A percentile compares a stretch with the other conserved stretches of the same genome.
Evolutionary conservation across 2,113 vertebrate genomes (phyloP).

Genomic region (Muntiacus reevesi): DNA sequence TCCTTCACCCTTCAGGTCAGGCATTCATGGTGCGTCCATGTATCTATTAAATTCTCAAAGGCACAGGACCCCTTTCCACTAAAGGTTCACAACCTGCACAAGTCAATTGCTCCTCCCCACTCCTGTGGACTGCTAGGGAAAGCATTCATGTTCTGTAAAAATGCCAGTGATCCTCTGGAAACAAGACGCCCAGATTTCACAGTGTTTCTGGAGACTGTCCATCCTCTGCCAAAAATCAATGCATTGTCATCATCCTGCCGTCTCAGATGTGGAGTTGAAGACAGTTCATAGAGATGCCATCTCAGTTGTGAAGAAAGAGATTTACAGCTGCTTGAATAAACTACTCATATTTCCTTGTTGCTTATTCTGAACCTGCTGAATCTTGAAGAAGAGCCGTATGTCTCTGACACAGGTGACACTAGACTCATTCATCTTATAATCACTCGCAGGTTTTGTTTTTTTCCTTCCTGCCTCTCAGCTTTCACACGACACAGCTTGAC

Average conservation of each 20-base stretch:
- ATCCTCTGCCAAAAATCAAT: not conserved
- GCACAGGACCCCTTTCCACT: not conserved
- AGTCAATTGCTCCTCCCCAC: accelerated
- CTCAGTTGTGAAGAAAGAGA: not conserved
- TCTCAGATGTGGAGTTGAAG: not conserved
- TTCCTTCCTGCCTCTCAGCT: not conserved
- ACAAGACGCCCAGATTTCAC: not conserved
- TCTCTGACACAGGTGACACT: not conserved
- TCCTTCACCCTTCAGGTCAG: not conserved
- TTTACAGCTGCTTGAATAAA: not conserved
- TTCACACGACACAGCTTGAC: not conserved
- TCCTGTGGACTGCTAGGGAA: not conserved
- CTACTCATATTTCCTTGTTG: not conserved
- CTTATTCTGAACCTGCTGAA: not conserved
- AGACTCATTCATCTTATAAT: not conserved
- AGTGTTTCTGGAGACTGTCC: accelerated
- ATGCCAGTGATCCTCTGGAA: not conserved
- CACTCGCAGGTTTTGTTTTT: not conserved
- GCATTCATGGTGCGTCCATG: accelerated
- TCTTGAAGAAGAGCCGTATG: not conserved
- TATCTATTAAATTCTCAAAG: not conserved
- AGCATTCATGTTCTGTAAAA: not conserved
- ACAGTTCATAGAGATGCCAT: not conserved
- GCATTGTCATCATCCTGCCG: not conserved
- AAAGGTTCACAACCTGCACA: too few species aligned